Percentiles rank a stretch among this genome's conserved stretches.
phyloP scores from a whole-genome alignment of 2,888 invertebrate species.

The Epinotia bilunana region DNA sequence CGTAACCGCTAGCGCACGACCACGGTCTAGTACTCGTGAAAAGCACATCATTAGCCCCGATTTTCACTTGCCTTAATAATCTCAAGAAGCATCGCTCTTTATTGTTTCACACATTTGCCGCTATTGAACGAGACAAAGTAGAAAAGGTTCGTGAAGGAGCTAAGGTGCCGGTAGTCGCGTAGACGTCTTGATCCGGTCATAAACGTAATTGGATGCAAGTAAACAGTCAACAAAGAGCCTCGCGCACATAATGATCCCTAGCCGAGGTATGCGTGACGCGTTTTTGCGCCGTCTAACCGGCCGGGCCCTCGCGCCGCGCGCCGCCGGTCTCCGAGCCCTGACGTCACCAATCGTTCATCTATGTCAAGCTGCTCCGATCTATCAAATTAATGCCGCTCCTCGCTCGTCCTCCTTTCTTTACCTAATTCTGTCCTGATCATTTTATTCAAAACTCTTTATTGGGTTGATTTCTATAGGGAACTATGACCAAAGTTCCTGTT shows the following conservation, averaged over 20 bases:
- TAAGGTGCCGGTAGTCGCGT: constrained; percentile 14
- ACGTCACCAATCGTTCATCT: constrained; percentile 47
- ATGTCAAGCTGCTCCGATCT: constrained; percentile 45
- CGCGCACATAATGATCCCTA: constrained; percentile 29
- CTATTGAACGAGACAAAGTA: neutral
- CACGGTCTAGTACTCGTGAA: constrained; percentile 22
- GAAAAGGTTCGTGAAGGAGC: neutral
- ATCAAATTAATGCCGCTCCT: constrained; percentile 42
- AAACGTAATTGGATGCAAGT: constrained; percentile 27
- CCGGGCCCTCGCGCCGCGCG: constrained; percentile 17
- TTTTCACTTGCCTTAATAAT: constrained; percentile 8
- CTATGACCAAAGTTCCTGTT: neutral
- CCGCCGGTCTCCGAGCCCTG: constrained; percentile 35
- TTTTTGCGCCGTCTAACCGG: constrained; percentile 38
- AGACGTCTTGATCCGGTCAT: constrained; percentile 29
- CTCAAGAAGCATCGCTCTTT: neutral
- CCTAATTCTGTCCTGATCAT: constrained; percentile 31
- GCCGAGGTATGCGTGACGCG: constrained; percentile 33
- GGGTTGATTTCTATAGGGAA: neutral
- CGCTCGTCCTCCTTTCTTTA: constrained; percentile 40
- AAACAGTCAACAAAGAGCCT: constrained; percentile 38
- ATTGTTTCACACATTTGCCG: neutral
- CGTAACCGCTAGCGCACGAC: constrained; percentile 18
- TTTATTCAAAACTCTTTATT: constrained; percentile 6
- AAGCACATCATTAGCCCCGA: constrained; percentile 17